A percentile compares a stretch with the other conserved stretches of the same genome.
Conservation (phyloP, 2,113 vertebrate species). For the Tenrec ecaudatus region DNA sequence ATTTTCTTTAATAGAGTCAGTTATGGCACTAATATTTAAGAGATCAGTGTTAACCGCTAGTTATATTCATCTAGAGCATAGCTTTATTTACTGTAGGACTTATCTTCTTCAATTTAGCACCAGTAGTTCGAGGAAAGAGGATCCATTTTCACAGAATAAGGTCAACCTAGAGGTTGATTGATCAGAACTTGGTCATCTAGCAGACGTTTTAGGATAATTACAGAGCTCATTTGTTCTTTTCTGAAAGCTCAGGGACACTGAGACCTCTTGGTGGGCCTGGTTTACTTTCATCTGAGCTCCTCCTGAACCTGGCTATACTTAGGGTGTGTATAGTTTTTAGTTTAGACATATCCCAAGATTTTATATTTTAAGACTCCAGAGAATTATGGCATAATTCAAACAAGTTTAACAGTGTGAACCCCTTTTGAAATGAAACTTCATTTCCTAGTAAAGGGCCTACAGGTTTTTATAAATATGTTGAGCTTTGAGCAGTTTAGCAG, state of each 20-base stretch:
- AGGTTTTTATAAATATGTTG: constrained; percentile 10
- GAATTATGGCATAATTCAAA: constrained; percentile 37
- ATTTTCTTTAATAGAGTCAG: constrained; percentile 30
- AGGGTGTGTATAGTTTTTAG: not conserved
- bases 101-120: constrained; percentile 47
- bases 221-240: not conserved
- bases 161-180: constrained; percentile 4
- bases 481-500: not conserved
- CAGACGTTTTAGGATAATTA: constrained; percentile 41
- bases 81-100: constrained; percentile 39
- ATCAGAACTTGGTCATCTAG: not conserved
- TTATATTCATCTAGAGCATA: constrained; percentile 21
- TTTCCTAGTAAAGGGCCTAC: not conserved
- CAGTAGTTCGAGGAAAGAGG: not conserved
- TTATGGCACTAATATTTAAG: constrained; percentile 46
- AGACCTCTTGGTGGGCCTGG: not conserved
- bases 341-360: constrained; percentile 19
- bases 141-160: not conserved
- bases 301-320: constrained; percentile 31
- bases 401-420: not conserved
- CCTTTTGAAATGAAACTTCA: constrained; percentile 52
- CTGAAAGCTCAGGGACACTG: not conserved
- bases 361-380: constrained; percentile 36
- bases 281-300: constrained; percentile 16
- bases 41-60: constrained; percentile 15